Evolutionary conservation across 2,888 invertebrate species (phyloP), one percentile per base, ranked within the genome.

Genomic region (Caenorhabditis drosophilae): DNA sequence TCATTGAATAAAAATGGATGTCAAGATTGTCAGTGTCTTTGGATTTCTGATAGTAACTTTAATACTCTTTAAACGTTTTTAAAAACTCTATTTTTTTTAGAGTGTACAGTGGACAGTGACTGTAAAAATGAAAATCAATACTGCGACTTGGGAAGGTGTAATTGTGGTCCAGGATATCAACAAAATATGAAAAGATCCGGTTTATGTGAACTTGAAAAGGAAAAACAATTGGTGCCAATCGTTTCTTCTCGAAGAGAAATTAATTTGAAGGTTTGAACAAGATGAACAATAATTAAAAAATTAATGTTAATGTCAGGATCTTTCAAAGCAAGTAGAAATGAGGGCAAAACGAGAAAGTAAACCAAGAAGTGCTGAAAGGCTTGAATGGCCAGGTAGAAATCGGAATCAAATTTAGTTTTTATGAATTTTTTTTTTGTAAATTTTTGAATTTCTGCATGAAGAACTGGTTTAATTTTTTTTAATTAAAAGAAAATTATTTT

Each of bases 311-410:
- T 60, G 31, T 50, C 23, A 63, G 53, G 53, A 57, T 31, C n/a
- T 50, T 9, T 12, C 55, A 0, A 34, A 49, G 20, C n/a, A 4
- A 35, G 22, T 35, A 23, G 36, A 16, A 18, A 23, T 15, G 22
- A 20, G 12, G 11, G 25, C n/a, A 3, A 63, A 58, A 40, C 38
- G 57, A 38, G 49, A 42, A 4, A 54, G 63, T 11, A 79, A 78
- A 45, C 73, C 75, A 18, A 35, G 72, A 36, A 40, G 72, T 9
- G 73, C 75, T 40, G 79, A 78, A 42, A 46, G 77, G 52, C 72
- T 78, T 22, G 78, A 79, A 40, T 79, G 79, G 80, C 80, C 79
- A 75, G 79, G 80, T 66, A 66, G 51, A n/a, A n/a, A n/a, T n/a
- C n/a, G n/a, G n/a, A n/a, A 51, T 42, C 44, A 42, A 27, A 23